phyloP scores from a whole-genome alignment of 1,140 invertebrate genomes.

The Parasteatoda tepidariorum region DNA sequence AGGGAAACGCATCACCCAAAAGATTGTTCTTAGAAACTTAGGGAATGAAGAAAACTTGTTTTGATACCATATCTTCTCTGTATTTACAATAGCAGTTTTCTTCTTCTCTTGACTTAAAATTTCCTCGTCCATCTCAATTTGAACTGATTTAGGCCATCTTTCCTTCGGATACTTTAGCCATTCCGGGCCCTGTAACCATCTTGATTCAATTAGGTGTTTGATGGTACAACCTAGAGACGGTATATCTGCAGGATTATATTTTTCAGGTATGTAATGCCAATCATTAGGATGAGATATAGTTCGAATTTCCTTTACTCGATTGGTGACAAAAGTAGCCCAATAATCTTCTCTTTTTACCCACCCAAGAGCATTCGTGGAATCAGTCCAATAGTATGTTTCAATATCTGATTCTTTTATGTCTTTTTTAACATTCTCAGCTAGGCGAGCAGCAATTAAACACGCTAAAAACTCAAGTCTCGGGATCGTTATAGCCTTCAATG shows the following conservation, averaged over 20 bases:
- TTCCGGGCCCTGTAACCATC: slow-evolving; percentile 68
- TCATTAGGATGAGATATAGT: slow-evolving; percentile 14
- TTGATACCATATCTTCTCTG: not conserved
- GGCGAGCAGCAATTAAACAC: too few relatives aligned
- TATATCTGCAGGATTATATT: slow-evolving; percentile 68
- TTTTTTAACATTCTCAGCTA: too few relatives aligned
- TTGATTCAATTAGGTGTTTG: not conserved
- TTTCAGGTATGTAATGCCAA: slow-evolving; percentile 68
- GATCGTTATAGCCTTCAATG: too few relatives aligned
- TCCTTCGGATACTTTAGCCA: slow-evolving; percentile 64
- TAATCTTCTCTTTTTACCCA: slow-evolving; percentile 37
- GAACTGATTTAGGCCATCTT: slow-evolving; percentile 63
- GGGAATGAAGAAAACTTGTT: not conserved
- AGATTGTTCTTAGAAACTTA: not conserved
- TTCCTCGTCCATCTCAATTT: not conserved
- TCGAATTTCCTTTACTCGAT: slow-evolving; percentile 35
- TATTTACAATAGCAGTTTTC: not conserved
- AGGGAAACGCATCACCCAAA: not conserved
- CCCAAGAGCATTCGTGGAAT: slow-evolving; percentile 21
- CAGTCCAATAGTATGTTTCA: slow-evolving; percentile 31
- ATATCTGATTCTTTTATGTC: too few relatives aligned
- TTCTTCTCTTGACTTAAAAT: not conserved
- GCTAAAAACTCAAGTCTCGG: slow-evolving; percentile 2
- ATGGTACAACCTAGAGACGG: slow-evolving; percentile 67
- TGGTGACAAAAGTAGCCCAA: slow-evolving; percentile 33